These are phyloP conservation scores for Anniella stebbinsi DNA, from an alignment of 2,797 vertebrate genomes.

Conservation along the genomic window DNA sequence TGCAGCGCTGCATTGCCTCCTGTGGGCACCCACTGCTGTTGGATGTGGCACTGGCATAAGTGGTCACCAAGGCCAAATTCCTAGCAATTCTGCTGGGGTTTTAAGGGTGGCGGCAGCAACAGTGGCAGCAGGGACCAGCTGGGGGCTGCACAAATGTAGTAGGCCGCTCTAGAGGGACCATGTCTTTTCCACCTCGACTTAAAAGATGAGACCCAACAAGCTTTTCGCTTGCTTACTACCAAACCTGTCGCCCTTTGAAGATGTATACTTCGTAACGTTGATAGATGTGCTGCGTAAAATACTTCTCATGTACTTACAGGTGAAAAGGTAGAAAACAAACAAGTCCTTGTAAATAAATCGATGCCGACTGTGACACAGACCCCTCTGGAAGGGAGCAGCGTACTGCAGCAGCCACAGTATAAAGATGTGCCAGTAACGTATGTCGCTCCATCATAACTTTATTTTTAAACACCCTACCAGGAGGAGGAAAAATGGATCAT, in stretches of 20 bases:
- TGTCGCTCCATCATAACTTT: conserved; percentile 59
- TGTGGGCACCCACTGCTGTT: no score
- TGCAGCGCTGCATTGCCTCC: no score
- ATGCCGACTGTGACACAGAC: conserved; percentile 99
- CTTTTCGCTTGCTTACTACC: not conserved
- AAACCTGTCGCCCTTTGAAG: not conserved
- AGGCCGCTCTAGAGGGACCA: not conserved
- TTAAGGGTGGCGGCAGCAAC: no score
- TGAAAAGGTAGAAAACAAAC: conserved; percentile 97
- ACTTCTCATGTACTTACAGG: conserved; percentile 79
- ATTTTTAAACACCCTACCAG: conserved; percentile 4
- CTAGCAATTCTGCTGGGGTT: no score
- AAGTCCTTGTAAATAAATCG: conserved; percentile 96
- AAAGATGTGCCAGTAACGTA: conserved; percentile 97
- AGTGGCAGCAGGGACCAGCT: no score
- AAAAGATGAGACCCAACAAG: not conserved
- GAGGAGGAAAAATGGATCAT: not conserved
- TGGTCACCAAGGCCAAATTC: no score
- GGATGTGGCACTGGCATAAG: no score
- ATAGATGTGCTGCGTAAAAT: not conserved
- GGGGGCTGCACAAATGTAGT: no score
- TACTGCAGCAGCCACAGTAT: conserved; percentile 94
- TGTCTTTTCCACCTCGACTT: not conserved
- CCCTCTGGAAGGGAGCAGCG: conserved; percentile 93
- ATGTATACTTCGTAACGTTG: not conserved